Percentiles rank a stretch among this genome's conserved stretches.
Evolutionary conservation across 2,113 vertebrate species (phyloP).

Genomic region (Ctenodactylus gundi): DNA sequence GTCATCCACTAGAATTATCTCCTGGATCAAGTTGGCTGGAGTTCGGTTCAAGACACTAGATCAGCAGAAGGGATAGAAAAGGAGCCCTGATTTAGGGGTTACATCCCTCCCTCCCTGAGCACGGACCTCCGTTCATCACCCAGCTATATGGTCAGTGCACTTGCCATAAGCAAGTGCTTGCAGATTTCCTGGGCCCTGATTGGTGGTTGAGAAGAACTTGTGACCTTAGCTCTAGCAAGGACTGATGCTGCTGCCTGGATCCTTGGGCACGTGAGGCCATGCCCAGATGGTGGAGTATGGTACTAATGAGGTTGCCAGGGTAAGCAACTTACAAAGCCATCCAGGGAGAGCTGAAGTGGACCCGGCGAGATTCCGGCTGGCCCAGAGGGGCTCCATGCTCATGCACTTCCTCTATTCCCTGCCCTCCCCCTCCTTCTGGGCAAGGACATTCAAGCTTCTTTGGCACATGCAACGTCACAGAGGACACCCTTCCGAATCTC

Average conservation of each 20-base stretch:
- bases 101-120: background rate
- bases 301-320: background rate
- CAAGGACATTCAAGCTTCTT: background rate
- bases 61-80: slow-evolving; percentile 38
- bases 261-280: background rate
- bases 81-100: slow-evolving; percentile 17
- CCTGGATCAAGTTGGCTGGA: slow-evolving; percentile 92
- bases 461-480: background rate
- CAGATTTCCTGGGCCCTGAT: background rate
- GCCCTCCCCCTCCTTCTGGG: background rate
- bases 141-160: background rate
- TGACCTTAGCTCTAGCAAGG: background rate
- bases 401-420: background rate
- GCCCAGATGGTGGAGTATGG: no score
- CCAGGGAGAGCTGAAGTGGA: background rate
- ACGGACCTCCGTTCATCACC: background rate
- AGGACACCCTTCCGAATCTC: background rate
- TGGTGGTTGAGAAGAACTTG: background rate
- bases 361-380: rapidly evolving
- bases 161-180: background rate
- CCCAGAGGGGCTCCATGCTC: background rate
- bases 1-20: slow-evolving; percentile 98
- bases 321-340: background rate
- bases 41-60: slow-evolving; percentile 94
- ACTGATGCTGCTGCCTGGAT: background rate